Base-by-base conservation (phyloP, 2,113 vertebrate genomes). In the Apus apus region DNA sequence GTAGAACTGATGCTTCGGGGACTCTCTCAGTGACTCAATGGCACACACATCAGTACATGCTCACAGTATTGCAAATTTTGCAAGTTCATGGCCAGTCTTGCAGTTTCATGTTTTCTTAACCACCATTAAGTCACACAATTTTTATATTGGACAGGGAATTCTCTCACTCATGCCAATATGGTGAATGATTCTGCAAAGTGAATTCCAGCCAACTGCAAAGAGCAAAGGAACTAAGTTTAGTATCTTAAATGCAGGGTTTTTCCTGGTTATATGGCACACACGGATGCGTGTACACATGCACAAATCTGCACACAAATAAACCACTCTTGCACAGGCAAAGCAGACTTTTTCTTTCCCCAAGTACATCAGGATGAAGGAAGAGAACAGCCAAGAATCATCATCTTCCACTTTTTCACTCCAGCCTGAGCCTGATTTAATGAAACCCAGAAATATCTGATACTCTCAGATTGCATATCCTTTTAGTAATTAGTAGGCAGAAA, bases 251-350 rank as follows among this genome's bases (percentile, higher is more conserved):
- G 7, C 15, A 53, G 13, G 15, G 12, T 15, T 85, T 76, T 62
- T 48, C n/a, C 50, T 4, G 8, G 25, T n/a, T 67, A 51, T 30
- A 18, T 6, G 18, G 40, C 30, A 54, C 8, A 20, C 19, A 36
- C 8, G 45, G 66, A 13, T 11, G 38, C 0, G 0, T 5, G 36
- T 2, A 27, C 5, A 26, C 0, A 1, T 15, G 8, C 51, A 73
- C 26, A 94, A 77, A 72, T 21, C 20, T 8, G 7, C 29, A 71
- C 30, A 64, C 19, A 79, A 70, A 50, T 32, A 11, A 76, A 68
- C 26, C 19, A 38, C 12, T 50, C 17, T 58, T 22, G 65, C 45
- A 78, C 2, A 50, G 25, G 21, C 40, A 81, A 71, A 77, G 13
- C n/a, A 81, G 23, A 50, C 8, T 32, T 8, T 34, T 76, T 81